Base-by-base conservation (phyloP, 2,888 invertebrate genomes). In the Zygothrica quintamaculata region DNA sequence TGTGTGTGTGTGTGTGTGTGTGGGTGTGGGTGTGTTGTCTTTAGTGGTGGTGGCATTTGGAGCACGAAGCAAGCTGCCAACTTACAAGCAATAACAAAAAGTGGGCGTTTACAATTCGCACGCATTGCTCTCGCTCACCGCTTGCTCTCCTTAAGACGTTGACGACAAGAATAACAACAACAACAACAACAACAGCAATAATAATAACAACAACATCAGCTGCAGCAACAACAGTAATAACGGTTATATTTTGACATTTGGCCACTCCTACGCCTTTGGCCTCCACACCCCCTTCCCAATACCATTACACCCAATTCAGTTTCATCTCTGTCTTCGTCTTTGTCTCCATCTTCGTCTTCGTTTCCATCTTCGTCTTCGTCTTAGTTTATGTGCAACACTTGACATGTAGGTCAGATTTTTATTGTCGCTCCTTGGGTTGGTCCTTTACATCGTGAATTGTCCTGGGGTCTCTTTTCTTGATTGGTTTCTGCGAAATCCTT, bases 101-200 rank as follows among this genome's bases (percentile, higher is more conserved):
- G 78, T 65, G 88, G 88, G 87, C 88, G 87, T 88, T 72, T 48
- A 78, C 77, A 48, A 65, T 81, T 77, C 18, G 36, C 65, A 67
- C 56, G 59, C 67, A 50, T 59, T 57, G 59, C 69, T 73, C 74
- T 77, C 65, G 52, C 47, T 46, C 53, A 16, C 53, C 55, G 42
- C 65, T 16, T 34, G 48, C 71, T 67, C 72, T 66, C 34, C 66
- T 67, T 47, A 81, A 65, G 78, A 74, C 70, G 70, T 22, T 68
- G 62, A 57, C 64, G 67, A 67, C 56, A 62, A 48, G 34, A 47
- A 57, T n/a, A n/a, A n/a, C n/a, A n/a, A n/a, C n/a, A 52, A 57
- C 65, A 58, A 51, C 42, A 47, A 46, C 50, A 42, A 60, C 29
- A 31, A 60, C 34, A 29, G 56, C 55, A 52, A 12, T n/a, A 12